phyloP scores from a whole-genome alignment of 2,888 invertebrate species.

The Ametastegia equiseti region DNA sequence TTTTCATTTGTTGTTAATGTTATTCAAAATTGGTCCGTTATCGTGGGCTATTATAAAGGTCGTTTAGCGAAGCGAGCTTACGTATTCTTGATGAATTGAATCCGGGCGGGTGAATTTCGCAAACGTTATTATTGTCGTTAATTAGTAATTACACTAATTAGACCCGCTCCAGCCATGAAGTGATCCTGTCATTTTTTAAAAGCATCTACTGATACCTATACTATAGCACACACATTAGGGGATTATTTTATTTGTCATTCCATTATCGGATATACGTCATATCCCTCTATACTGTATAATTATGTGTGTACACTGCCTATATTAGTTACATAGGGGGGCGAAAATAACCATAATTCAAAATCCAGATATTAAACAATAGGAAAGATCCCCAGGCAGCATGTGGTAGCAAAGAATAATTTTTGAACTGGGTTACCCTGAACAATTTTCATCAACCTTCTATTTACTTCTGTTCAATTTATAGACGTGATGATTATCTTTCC shows the following conservation, averaged over 20 bases:
- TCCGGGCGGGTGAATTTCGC: conserved; percentile 5
- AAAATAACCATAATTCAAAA: too few relatives aligned
- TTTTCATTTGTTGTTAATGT: conserved; percentile 36
- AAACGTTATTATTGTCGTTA: conserved; percentile 1
- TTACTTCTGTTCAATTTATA: too few relatives aligned
- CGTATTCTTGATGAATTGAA: conserved; percentile 34
- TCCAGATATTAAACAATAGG: too few relatives aligned
- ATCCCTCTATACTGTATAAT: not conserved
- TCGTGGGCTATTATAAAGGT: conserved; percentile 32
- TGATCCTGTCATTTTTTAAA: not conserved
- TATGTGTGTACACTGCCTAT: not conserved
- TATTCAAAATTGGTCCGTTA: conserved; percentile 35
- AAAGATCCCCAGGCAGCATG: too few relatives aligned
- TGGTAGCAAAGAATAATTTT: too few relatives aligned
- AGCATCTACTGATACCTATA: not conserved
- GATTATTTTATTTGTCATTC: conserved; percentile 11
- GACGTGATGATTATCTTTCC: too few relatives aligned
- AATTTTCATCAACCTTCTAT: too few relatives aligned
- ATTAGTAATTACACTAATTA: conserved; percentile 31
- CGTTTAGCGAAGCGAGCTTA: not conserved
- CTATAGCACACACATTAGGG: not conserved
- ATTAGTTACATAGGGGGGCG: not conserved
- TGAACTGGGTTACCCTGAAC: too few relatives aligned
- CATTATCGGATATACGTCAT: conserved; percentile 3
- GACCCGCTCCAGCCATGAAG: not conserved